Evolutionary conservation across 2,888 invertebrate genomes (phyloP), one percentile per base, ranked within the genome.

Genomic region (Eumerus sabulonum): DNA sequence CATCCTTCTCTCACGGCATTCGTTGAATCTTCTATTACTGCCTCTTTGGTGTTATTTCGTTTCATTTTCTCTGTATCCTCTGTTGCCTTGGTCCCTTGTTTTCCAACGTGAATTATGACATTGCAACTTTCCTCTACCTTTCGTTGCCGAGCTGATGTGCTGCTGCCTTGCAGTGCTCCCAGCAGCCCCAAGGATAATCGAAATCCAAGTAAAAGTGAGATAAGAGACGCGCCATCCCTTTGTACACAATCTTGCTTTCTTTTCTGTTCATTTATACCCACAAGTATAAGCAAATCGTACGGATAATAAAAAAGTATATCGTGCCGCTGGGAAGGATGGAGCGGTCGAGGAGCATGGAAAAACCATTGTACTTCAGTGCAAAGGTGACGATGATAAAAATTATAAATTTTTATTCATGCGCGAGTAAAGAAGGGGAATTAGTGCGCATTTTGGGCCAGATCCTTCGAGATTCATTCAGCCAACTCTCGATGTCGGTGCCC

Each of bases 321-420:
- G 57, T 54, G 73, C 68, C 68, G 59, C 53, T 70, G 64, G 50
- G 63, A 64, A 79, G 2, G 7, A 74, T 63, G 79, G 27, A 27
- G 27, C 3, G 27, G 3, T 4, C 27, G 27, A 27, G 27, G 7
- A 7, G 7, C 7, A 27, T 27, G 27, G 68, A 79, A 74, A n/a
- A 68, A 68, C 54, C 67, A 27, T 79, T 79, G 74, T 73, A 59
- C 50, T 38, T 64, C 57, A 63, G 56, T 79, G 68, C 68, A 74
- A 79, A 79, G 68, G 74, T 79, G 79, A 68, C 68, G 79, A 64
- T 73, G 77, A 68, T 79, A 79, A 79, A 79, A 79, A 56, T 79
- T 68, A 79, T 59, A 64, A n/a, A n/a, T n/a, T 68, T 79, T 77
- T 72, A 62, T 67, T 77, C 7, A 7, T 67, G 77, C 51, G 67